Evolutionary conservation across 1,140 invertebrate species (phyloP), one percentile per base, ranked within the genome.

Genomic region (Lordiphosa collinella): DNA sequence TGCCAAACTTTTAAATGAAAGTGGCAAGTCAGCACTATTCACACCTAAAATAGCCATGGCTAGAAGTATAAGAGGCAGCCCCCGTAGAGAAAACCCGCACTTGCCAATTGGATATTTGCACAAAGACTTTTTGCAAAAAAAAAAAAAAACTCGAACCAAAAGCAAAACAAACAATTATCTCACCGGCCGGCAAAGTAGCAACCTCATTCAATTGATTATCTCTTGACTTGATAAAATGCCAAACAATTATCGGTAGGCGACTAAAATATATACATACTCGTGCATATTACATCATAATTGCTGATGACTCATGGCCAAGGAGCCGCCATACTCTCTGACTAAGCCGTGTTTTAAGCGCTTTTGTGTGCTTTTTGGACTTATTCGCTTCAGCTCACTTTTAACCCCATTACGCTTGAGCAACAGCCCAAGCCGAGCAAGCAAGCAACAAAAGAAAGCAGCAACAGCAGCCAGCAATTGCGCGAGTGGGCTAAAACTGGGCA

Each of bases 391-490:
- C 71, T 80, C 66, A 80, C 76, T 82, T 82, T 80, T 82, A 80
- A 74, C 75, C 75, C 76, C 78, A 80, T 82, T 80, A 80, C 75
- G 76, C 75, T 80, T 80, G 75, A 82, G 75, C 76, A 68, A 68
- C 55, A 68, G 64, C 59, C 54, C 55, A 68, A 68, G 48, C 40
- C 60, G 18, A 67, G 48, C 47, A 9, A 53, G 11, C 8, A 22
- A 64, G 50, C n/a, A 60, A 55, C 57, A 80, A 65, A 65, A 69
- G 75, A 80, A 74, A 74, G 61, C 54, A 35, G 31, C 37, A 35
- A 32, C 5, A 49, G 37, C 47, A 36, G 60, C 56, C 61, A 73
- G 67, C 68, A 58, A 80, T 80, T 65, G 64, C 56, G 64, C 75
- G 59, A 79, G 74, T 80, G 76, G 57, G 76, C 76, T 68, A 82